A percentile compares a stretch with the other conserved stretches of the same genome.
Conservation (phyloP, 2,888 invertebrate genomes). For the Selenia dentaria region DNA sequence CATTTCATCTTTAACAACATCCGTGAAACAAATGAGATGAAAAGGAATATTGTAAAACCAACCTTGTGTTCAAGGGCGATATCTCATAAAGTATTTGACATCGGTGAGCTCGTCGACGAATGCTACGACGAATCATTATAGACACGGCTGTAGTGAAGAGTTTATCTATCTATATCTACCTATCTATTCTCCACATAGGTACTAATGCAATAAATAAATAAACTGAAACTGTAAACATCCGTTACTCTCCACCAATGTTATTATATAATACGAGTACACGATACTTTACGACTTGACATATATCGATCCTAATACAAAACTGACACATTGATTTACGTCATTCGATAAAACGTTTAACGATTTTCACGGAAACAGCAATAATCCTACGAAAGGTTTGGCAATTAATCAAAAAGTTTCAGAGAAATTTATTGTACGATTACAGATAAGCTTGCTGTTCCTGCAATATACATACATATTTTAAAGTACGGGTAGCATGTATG, state of each 20-base stretch:
- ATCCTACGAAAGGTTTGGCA: constrained; percentile 45
- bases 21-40: too few relatives aligned
- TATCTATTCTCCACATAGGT: too few relatives aligned
- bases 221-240: neutral
- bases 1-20: too few relatives aligned
- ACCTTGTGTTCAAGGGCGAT: too few relatives aligned
- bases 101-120: too few relatives aligned
- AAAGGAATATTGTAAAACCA: too few relatives aligned
- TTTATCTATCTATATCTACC: too few relatives aligned
- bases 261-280: neutral
- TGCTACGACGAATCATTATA: too few relatives aligned
- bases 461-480: neutral
- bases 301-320: constrained; percentile 23
- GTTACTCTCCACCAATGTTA: neutral
- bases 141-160: too few relatives aligned
- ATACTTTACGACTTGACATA: neutral
- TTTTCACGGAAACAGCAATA: constrained; percentile 49
- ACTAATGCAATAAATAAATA: too few relatives aligned
- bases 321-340: constrained; percentile 32
- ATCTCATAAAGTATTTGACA: too few relatives aligned
- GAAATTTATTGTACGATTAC: constrained; percentile 61
- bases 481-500: neutral
- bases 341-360: constrained; percentile 35
- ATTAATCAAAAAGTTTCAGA: constrained; percentile 64
- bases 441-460: constrained; percentile 54